These are phyloP conservation scores for Pangasius macronema DNA, from an alignment of 2,797 vertebrate species.

Conservation along the genomic window DNA sequence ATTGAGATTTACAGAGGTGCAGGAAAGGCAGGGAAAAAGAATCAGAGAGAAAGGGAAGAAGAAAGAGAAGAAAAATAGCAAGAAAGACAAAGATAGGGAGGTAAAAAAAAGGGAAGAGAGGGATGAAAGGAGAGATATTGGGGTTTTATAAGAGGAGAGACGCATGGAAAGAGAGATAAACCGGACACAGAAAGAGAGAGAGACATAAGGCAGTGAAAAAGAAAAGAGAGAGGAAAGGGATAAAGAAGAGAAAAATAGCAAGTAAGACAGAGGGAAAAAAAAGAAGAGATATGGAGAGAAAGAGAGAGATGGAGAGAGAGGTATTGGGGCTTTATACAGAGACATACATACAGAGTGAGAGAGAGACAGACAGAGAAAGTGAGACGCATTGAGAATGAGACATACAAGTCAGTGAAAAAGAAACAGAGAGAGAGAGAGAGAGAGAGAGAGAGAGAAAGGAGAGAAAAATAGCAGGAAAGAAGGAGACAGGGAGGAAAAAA, in stretches of 20 bases:
- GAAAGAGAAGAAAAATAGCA: not conserved
- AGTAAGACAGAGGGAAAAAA: constrained; percentile 21
- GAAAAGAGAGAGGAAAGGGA: not conserved
- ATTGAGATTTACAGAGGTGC: not conserved
- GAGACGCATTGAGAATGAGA: not conserved
- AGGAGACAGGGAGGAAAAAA: constrained; percentile 31
- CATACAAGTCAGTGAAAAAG: constrained; percentile 2
- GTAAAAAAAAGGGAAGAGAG: not conserved
- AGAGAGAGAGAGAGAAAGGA: constrained; percentile 25
- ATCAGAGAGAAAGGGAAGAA: not conserved
- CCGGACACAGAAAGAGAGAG: not conserved
- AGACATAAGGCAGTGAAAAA: not conserved
- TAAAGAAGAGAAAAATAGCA: constrained; percentile 17
- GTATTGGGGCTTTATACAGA: not conserved
- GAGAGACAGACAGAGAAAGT: not conserved
- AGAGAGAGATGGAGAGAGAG: not conserved
- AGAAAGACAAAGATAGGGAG: not conserved
- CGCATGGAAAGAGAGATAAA: not conserved
- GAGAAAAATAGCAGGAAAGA: not conserved
- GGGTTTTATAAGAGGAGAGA: not conserved
- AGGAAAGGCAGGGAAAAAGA: constrained; percentile 18
- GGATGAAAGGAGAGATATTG: not conserved
- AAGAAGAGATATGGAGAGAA: constrained; percentile 26
- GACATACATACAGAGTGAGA: not conserved
- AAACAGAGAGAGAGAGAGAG: constrained; percentile 13